phyloP scores from a whole-genome alignment of 2,113 vertebrate species.

The cat (Felis catus) region DNA sequence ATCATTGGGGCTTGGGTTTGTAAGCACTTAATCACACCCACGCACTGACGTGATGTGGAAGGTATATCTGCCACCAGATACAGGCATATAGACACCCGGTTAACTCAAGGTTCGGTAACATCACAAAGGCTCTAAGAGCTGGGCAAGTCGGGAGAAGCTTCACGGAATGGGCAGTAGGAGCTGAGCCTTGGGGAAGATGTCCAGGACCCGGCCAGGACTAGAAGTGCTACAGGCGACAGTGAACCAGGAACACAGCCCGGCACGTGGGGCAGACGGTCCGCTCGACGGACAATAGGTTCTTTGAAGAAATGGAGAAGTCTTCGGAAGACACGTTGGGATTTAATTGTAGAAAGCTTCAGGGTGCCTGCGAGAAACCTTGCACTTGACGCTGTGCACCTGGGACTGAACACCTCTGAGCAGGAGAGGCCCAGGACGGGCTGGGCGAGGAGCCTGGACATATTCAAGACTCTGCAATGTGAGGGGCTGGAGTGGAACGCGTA shows the following conservation, averaged over 20 bases:
- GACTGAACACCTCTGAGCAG: neutral
- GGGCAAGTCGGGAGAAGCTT: neutral
- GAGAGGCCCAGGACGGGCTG: too few relatives aligned
- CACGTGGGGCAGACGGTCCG: neutral
- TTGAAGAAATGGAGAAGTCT: neutral
- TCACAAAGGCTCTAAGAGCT: neutral
- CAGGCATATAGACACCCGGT: neutral
- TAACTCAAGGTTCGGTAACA: neutral
- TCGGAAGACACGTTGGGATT: neutral
- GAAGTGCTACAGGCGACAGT: neutral
- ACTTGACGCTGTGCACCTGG: neutral
- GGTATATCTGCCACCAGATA: neutral
- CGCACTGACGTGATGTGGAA: neutral
- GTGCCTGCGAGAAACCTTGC: neutral
- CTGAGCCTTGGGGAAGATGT: neutral
- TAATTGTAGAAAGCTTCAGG: neutral
- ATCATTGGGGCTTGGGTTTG: neutral
- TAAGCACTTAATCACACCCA: neutral
- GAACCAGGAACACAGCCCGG: neutral
- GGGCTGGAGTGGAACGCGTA: neutral
- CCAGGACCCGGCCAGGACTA: neutral
- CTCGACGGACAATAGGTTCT: neutral
- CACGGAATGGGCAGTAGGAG: too few relatives aligned
- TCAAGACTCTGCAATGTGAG: neutral
- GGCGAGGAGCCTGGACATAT: too few relatives aligned